phyloP scores from a whole-genome alignment of 1,140 invertebrate genomes.

The Mactra quadrangularis region DNA sequence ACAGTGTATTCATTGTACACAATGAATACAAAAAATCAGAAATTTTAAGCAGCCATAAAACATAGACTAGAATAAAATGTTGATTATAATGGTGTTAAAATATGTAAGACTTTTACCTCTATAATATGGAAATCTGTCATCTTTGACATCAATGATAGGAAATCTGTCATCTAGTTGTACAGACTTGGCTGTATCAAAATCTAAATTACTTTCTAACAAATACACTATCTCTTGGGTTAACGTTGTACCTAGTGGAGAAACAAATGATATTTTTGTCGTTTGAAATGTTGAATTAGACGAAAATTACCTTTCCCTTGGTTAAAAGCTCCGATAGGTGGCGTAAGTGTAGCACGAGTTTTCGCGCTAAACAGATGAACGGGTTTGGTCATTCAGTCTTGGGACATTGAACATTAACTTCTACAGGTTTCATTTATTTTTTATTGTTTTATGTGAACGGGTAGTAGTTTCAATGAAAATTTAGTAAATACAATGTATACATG shows the following conservation, averaged over 20 bases:
- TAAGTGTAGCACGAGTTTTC: too few relatives aligned
- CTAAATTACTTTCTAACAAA: slow-evolving; percentile 1
- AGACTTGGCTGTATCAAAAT: slow-evolving; percentile 14
- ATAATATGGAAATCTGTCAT: slow-evolving; percentile 20
- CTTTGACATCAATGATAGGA: slow-evolving; percentile 17
- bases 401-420: too few relatives aligned
- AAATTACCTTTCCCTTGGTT: too few relatives aligned
- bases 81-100: not conserved
- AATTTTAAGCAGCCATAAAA: not conserved
- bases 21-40: not conserved
- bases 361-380: too few relatives aligned
- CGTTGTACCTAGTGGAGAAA: slow-evolving; percentile 12
- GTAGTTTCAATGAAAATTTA: too few relatives aligned
- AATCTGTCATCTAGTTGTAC: slow-evolving; percentile 26
- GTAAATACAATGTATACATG: too few relatives aligned
- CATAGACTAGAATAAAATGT: not conserved
- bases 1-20: too few relatives aligned
- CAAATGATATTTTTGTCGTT: not conserved
- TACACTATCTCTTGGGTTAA: slow-evolving; percentile 35
- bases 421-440: too few relatives aligned
- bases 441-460: too few relatives aligned
- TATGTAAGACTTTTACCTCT: not conserved
- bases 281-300: too few relatives aligned
- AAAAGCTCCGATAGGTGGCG: too few relatives aligned
- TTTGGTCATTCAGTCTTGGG: too few relatives aligned